These are phyloP conservation scores for Meganola albula DNA, from an alignment of 2,888 invertebrate genomes.

Conservation along the genomic window DNA sequence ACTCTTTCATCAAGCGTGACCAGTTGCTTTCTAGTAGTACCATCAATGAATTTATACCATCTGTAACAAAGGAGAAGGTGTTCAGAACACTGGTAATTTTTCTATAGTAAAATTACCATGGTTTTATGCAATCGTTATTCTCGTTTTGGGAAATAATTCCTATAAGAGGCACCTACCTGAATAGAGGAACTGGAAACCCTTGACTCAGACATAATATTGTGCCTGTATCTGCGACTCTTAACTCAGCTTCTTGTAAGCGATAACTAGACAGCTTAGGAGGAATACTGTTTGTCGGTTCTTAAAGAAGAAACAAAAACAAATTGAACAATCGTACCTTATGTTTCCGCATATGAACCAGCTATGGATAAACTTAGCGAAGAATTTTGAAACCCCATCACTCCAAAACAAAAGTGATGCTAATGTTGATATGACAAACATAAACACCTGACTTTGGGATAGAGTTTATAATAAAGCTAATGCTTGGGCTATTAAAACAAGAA, in stretches of 20 bases:
- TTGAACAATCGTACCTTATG: constrained; percentile 27
- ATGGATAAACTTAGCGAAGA: constrained; percentile 23
- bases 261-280: constrained; percentile 79
- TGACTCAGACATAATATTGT: constrained; percentile 84
- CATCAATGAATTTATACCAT: constrained; percentile 96
- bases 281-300: constrained; percentile 83
- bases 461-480: constrained; percentile 37
- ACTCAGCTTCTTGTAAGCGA: constrained; percentile 73
- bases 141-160: constrained; percentile 4
- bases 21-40: constrained; percentile 90
- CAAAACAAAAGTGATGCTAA: constrained; percentile 20
- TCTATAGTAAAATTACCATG: constrained; percentile 3
- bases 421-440: constrained; percentile 27
- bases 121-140: not conserved
- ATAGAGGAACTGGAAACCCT: constrained; percentile 84
- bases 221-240: constrained; percentile 44
- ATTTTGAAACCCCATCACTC: constrained; percentile 15
- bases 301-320: constrained; percentile 43
- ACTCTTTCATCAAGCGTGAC: constrained; percentile 93
- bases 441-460: constrained; percentile 31
- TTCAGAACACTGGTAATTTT: constrained; percentile 34
- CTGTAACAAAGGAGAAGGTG: constrained; percentile 81
- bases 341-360: constrained; percentile 17
- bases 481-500: constrained; percentile 31
- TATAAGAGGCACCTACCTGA: constrained; percentile 79